Conservation (phyloP, 2,888 invertebrate genomes). For the Cremastobaeus sp. region DNA sequence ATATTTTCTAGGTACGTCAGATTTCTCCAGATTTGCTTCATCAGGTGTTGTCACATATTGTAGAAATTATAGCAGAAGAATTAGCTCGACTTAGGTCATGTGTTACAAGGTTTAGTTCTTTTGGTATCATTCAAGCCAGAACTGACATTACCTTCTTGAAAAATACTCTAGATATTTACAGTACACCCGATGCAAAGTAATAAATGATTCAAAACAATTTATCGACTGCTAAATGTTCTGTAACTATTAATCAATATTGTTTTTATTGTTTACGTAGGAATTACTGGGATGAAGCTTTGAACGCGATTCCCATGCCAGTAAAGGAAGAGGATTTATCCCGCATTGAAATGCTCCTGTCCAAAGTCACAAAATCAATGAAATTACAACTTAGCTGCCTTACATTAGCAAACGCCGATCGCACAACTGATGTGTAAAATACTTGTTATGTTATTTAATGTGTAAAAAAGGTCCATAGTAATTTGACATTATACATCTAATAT, state of each 20-base stretch:
- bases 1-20: conserved; percentile 85
- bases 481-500: neutral
- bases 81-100: conserved; percentile 91
- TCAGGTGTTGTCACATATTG: conserved; percentile 86
- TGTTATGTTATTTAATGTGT: conserved; percentile 30
- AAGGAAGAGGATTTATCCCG: conserved; percentile 80
- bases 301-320: conserved; percentile 85
- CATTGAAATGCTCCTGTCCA: conserved; percentile 72
- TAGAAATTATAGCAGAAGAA: conserved; percentile 96
- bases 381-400: conserved; percentile 73
- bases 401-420: conserved; percentile 57
- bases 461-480: conserved; percentile 8
- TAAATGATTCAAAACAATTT: neutral
- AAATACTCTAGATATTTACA: conserved; percentile 83
- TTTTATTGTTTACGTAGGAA: conserved; percentile 78
- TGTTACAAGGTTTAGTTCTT: conserved; percentile 84
- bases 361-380: conserved; percentile 73
- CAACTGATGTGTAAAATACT: conserved; percentile 63
- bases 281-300: conserved; percentile 90
- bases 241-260: neutral
- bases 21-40: conserved; percentile 88
- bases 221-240: no score
- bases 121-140: conserved; percentile 88
- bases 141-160: conserved; percentile 86
- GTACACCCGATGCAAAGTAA: conserved; percentile 84